A percentile compares a stretch with the other conserved stretches of the same genome.
These are phyloP conservation scores for Brachycybe producta DNA, from an alignment of 2,888 invertebrate species.

Conservation along the genomic window DNA sequence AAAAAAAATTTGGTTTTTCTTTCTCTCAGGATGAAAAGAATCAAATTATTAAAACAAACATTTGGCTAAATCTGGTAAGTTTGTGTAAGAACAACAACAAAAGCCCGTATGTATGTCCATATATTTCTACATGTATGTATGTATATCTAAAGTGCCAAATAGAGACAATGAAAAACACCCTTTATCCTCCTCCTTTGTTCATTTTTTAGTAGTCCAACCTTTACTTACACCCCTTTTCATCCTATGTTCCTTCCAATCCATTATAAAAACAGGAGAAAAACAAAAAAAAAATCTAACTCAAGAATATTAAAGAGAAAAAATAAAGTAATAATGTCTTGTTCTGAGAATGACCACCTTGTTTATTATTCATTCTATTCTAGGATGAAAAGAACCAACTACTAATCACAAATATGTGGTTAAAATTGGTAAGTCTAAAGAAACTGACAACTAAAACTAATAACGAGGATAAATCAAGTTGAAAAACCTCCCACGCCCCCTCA, in stretches of 20 bases:
- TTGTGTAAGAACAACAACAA: slow-evolving; percentile 9
- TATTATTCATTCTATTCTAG: slow-evolving; percentile 48
- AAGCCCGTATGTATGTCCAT: neutral
- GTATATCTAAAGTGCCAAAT: no score
- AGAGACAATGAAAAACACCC: no score
- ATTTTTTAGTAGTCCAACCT: no score
- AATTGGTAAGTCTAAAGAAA: slow-evolving; percentile 70
- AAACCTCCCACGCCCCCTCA: neutral
- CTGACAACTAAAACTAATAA: slow-evolving; percentile 20
- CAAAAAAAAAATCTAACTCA: neutral
- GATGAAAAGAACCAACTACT: slow-evolving; percentile 95
- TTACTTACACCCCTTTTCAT: no score
- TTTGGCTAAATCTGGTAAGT: slow-evolving; percentile 39
- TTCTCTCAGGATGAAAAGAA: slow-evolving; percentile 39
- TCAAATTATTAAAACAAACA: slow-evolving; percentile 39
- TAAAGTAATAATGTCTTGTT: slow-evolving; percentile 4
- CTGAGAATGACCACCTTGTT: slow-evolving; percentile 10
- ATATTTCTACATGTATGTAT: no score
- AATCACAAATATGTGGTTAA: slow-evolving; percentile 92
- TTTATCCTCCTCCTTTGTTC: no score
- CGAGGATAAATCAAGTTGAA: slow-evolving; percentile 23
- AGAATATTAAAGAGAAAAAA: no score
- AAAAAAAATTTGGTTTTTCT: slow-evolving; percentile 9
- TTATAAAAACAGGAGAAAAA: no score
- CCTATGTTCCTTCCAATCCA: no score